phyloP scores from a whole-genome alignment of 2,888 invertebrate species.

The Gryllus longicercus region DNA sequence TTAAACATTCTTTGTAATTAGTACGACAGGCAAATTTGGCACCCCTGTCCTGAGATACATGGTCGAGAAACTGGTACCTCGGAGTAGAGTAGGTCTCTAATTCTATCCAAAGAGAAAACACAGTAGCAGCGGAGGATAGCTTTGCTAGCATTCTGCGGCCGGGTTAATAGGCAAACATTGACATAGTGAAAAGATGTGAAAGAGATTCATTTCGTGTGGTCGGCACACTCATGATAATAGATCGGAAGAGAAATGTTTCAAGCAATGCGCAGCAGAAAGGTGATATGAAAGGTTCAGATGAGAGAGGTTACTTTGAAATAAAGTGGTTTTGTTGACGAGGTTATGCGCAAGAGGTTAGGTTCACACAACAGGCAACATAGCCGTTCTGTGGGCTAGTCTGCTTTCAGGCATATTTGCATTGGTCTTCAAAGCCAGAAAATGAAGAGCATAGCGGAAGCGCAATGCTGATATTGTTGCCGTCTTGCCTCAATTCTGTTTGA shows the following conservation, averaged over 20 bases:
- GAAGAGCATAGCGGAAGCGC: neutral
- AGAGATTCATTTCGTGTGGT: constrained; percentile 4
- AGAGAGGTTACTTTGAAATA: neutral
- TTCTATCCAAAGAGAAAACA: too few relatives aligned
- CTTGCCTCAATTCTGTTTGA: neutral
- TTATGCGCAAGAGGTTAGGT: neutral
- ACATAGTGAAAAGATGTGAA: neutral
- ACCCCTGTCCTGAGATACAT: too few relatives aligned
- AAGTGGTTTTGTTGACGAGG: neutral
- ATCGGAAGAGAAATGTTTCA: neutral
- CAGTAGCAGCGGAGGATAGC: too few relatives aligned
- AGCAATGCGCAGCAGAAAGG: neutral
- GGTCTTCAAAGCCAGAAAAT: neutral
- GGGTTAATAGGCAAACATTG: neutral
- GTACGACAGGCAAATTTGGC: too few relatives aligned
- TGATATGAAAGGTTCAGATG: neutral
- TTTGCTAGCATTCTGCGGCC: neutral
- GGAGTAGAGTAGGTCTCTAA: too few relatives aligned
- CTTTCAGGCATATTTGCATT: neutral
- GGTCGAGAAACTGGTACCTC: too few relatives aligned
- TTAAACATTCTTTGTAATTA: too few relatives aligned
- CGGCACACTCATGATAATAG: neutral
- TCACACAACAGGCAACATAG: neutral
- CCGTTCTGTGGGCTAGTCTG: constrained; percentile 17
- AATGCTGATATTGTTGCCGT: neutral